Evolutionary conservation across 1,140 invertebrate genomes (phyloP), one percentile per base, ranked within the genome.

Genomic region (Drosophila subobscura): DNA sequence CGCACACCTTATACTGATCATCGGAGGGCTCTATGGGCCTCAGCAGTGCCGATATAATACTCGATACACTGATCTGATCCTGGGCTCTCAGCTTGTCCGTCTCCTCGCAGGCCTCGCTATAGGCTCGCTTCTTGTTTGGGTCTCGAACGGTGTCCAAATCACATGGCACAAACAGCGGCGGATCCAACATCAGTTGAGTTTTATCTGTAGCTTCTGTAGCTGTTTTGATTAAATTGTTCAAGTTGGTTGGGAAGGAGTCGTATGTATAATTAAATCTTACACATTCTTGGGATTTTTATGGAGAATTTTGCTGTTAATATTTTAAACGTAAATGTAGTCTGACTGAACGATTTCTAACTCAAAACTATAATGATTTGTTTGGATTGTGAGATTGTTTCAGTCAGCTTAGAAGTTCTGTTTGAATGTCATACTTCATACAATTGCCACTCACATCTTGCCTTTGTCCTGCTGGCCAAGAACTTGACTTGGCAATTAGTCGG

Each of bases 61-160:
- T 90, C 5, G 89, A 90, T 8, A 90, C 52, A 60, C 89, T 90
- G 45, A 90, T 90, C 64, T 89, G 89, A 51, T 90, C 89, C 54
- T 90, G 67, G n/a, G 89, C 70, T n/a, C 63, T 60, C 7, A 90
- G 23, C 44, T 77, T 41, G 0, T 81, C 78, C 20, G 46, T 8
- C 51, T 71, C 72, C 23, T 84, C 77, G 41, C 89, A 85, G 16
- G 63, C 74, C 2, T 71, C 45, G 5, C 22, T 22, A 2, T 33
- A 8, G 0, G 27, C 7, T 0, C 12, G 37, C 10, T 74, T 50
- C 33, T 80, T 77, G 2, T 50, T 23, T 0, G 71, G 58, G 37
- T 76, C 60, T 1, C 54, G 65, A 25, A 80, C 67, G n/a, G 65
- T 14, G 0, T 72, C 59, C 53, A 65, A 10, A 49, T 75, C 55